Percentiles rank a stretch among this genome's conserved stretches.
Conservation (phyloP, 2,888 invertebrate species). For the Pemphredon lugubris region DNA sequence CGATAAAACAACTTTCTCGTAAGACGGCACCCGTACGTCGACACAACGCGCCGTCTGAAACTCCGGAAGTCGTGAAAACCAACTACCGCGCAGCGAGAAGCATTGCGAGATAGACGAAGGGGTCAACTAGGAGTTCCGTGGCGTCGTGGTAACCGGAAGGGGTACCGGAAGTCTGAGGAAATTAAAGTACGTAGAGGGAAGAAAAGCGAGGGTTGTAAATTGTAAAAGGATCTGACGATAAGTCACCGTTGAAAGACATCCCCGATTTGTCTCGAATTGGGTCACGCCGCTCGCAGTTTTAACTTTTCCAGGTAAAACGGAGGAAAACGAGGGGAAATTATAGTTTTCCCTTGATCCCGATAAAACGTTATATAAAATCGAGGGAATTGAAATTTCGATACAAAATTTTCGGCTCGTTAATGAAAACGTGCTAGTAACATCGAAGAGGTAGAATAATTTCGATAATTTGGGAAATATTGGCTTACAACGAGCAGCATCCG, state of each 20-base stretch:
- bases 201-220: neutral
- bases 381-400: too few species aligned
- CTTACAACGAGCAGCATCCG: too few species aligned
- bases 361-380: too few species aligned
- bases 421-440: too few species aligned
- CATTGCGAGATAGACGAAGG: slow-evolving; percentile 12
- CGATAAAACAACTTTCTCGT: too few species aligned
- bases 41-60: neutral
- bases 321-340: too few species aligned
- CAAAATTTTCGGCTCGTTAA: too few species aligned
- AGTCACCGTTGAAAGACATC: neutral
- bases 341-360: too few species aligned
- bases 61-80: slow-evolving; percentile 30
- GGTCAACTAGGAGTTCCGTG: neutral
- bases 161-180: slow-evolving; percentile 1
- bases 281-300: neutral
- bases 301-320: neutral
- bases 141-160: neutral
- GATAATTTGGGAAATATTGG: too few species aligned
- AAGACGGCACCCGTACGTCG: too few species aligned
- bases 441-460: too few species aligned
- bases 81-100: slow-evolving; percentile 14
- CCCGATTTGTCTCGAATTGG: neutral
- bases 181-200: neutral
- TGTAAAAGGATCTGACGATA: neutral